phyloP scores from a whole-genome alignment of 2,113 vertebrate genomes.

The Rhea pennata region DNA sequence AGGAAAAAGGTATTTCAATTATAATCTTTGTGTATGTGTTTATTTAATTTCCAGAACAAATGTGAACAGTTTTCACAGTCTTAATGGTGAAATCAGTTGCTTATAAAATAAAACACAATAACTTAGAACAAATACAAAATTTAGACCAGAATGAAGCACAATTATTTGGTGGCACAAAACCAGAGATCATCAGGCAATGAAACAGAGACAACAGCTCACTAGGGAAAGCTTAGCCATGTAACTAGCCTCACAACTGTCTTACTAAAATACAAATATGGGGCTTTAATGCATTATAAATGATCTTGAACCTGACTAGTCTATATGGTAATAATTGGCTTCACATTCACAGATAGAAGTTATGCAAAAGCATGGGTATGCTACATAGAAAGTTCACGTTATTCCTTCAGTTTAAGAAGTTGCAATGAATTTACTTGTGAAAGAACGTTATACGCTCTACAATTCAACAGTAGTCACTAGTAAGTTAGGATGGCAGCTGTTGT shows the following conservation, averaged over 20 bases:
- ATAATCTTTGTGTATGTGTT: not conserved
- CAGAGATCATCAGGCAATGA: not conserved
- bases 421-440: constrained; percentile 7
- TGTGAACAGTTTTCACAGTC: not conserved
- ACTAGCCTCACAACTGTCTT: not conserved
- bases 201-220: not conserved
- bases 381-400: not conserved
- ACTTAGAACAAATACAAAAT: not conserved
- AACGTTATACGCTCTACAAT: constrained; percentile 4
- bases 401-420: not conserved
- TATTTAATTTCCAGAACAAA: not conserved
- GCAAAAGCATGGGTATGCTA: not conserved
- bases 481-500: constrained; percentile 73
- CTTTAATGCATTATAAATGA: not conserved
- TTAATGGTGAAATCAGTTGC: not conserved
- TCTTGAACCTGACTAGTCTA: not conserved
- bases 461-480: constrained; percentile 60
- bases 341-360: not conserved
- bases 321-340: not conserved
- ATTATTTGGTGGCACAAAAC: not conserved
- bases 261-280: not conserved
- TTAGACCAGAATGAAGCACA: not conserved
- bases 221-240: not conserved
- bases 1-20: not conserved
- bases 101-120: not conserved